These are phyloP conservation scores for Lithophane socia DNA, from an alignment of 2,888 invertebrate species.

Conservation along the genomic window DNA sequence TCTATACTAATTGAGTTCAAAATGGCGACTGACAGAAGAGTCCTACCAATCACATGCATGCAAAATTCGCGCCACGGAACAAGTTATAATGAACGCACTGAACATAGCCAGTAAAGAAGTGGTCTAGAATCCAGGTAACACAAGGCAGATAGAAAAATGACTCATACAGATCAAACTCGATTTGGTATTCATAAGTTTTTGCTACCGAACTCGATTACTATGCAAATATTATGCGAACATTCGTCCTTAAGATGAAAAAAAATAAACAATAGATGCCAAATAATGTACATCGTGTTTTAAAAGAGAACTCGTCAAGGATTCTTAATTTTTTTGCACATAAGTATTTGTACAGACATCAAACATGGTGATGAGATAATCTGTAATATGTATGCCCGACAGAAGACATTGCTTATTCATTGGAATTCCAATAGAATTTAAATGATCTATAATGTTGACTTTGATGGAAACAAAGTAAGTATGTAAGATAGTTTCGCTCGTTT, in stretches of 20 bases:
- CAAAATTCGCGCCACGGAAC: no score
- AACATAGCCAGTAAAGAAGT: no score
- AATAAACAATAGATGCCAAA: constrained; percentile 28
- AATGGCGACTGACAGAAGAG: no score
- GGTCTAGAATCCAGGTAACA: background rate
- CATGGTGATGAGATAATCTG: constrained; percentile 23
- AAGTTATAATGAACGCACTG: no score
- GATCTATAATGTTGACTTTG: constrained; percentile 6
- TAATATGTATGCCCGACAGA: constrained; percentile 4
- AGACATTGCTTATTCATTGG: constrained; percentile 33
- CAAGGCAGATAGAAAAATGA: constrained; percentile 14
- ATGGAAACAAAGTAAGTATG: background rate
- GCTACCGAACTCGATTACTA: constrained; percentile 21
- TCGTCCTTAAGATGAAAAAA: constrained; percentile 6
- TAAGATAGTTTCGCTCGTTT: background rate
- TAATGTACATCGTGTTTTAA: background rate
- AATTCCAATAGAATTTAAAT: constrained; percentile 37
- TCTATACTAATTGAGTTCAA: no score
- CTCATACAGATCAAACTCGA: constrained; percentile 24
- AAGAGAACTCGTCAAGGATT: constrained; percentile 20
- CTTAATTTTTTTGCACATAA: constrained; percentile 3
- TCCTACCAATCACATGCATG: no score
- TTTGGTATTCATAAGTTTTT: constrained; percentile 48
- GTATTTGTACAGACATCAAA: constrained; percentile 14
- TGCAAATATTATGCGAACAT: constrained; percentile 27